Base-by-base conservation (phyloP, 2,888 invertebrate species). In the Lepidocyrtoides sp. region DNA sequence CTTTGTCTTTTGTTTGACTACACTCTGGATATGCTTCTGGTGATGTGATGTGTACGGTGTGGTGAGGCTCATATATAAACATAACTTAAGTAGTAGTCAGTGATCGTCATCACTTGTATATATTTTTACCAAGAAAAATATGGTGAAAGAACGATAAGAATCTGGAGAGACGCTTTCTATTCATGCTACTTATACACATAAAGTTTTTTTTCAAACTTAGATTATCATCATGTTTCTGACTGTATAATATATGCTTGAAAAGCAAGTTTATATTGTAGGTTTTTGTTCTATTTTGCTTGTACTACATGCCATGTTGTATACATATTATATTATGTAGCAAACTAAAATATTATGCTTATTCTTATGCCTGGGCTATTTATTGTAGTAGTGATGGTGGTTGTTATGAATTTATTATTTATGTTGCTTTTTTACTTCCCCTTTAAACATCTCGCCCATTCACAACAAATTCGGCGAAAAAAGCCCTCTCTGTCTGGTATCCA, bases 351-450 rank as follows among this genome's bases (percentile, higher is more conserved):
- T 60, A 36, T 17, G 10, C 44, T 51, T 75, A 14, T 14, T 32
- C n/a, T 0, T 41, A 7, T 72, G 41, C 41, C 41, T 72, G 36
- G 32, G 20, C 36, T 57, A 69, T 69, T n/a, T 81, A 81, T 72
- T 10, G 36, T 54, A 36, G 57, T 29, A 54, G 66, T 69, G 84
- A 12, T 60, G 63, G 23, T 36, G 69, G 85, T 60, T 51, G 72
- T 81, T 88, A 83, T 82, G 83, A 89, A 89, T 89, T 89, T 89
- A 89, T 89, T 89, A 89, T 89, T 89, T 84, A 89, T 89, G 89
- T 44, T 44, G 41, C 57, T 82, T 82, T 89, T 82, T 89, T 41
- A 5, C 20, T 44, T 44, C 14, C 72, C 72, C 29, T 51, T 54
- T 57, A 57, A 48, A 54, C 32, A 36, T 36, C 10, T 5, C 17